Percentiles rank a stretch among this genome's conserved stretches.
Evolutionary conservation across 2,888 invertebrate genomes (phyloP).

Genomic region (Oegoconia quadripuncta): DNA sequence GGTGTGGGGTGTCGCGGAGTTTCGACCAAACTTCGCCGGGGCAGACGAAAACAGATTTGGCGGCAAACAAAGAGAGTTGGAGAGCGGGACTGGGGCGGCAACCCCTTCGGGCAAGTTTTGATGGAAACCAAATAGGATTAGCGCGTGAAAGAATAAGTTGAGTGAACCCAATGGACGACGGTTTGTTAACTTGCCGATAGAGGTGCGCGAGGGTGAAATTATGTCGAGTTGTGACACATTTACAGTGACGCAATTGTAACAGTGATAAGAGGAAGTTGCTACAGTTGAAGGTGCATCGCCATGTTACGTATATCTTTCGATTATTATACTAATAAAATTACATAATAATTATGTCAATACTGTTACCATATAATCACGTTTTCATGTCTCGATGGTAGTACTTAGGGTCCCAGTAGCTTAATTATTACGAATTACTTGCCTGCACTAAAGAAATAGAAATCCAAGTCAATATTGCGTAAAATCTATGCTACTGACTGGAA

Average conservation of each 20-base stretch:
- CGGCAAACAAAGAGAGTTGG: constrained; percentile 60
- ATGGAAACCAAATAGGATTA: constrained; percentile 77
- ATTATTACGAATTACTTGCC: too few relatives aligned
- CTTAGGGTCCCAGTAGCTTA: too few relatives aligned
- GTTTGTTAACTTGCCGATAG: constrained; percentile 39
- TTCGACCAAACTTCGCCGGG: constrained; percentile 56
- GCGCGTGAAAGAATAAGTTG: constrained; percentile 65
- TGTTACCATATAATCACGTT: too few relatives aligned
- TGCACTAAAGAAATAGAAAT: too few relatives aligned
- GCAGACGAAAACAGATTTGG: constrained; percentile 73
- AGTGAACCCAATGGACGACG: constrained; percentile 48
- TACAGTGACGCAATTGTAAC: not conserved
- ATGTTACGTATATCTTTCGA: too few relatives aligned
- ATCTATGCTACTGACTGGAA: too few relatives aligned
- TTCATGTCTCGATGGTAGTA: too few relatives aligned
- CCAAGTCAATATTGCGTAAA: too few relatives aligned
- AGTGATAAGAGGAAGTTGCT: too few relatives aligned
- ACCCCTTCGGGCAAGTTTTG: constrained; percentile 71
- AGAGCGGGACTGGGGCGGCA: constrained; percentile 28
- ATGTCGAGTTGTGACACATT: not conserved
- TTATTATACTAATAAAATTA: too few relatives aligned
- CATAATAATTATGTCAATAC: too few relatives aligned
- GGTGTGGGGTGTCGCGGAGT: constrained; percentile 43
- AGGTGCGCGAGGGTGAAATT: not conserved
- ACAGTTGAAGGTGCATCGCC: too few relatives aligned